Conservation (phyloP, 1,140 invertebrate genomes). For the Drosophila asahinai region DNA sequence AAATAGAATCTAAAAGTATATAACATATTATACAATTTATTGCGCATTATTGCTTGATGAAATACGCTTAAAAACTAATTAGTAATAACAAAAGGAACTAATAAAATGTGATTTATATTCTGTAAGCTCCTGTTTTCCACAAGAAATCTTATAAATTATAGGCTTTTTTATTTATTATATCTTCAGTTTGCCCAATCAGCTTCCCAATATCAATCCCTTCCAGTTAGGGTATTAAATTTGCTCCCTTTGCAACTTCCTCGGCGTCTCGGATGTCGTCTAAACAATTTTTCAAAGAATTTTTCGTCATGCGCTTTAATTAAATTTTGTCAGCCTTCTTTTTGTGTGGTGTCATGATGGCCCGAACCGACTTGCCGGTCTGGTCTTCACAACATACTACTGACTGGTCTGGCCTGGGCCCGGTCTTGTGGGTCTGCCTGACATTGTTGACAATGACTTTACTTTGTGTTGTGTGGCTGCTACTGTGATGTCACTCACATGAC, state of each 20-base stretch:
- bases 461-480: slow-evolving; percentile 46
- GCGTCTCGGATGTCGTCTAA: slow-evolving; percentile 30
- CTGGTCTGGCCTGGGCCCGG: slow-evolving; percentile 6
- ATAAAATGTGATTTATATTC: too few species aligned
- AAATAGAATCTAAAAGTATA: too few species aligned
- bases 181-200: background rate
- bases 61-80: too few species aligned
- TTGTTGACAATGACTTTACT: slow-evolving; percentile 62
- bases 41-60: too few species aligned
- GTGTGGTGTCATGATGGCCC: slow-evolving; percentile 68
- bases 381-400: slow-evolving; percentile 7
- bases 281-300: slow-evolving; percentile 65
- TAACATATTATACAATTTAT: too few species aligned
- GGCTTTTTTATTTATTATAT: background rate
- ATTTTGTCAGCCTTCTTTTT: slow-evolving; percentile 70
- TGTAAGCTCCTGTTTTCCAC: background rate
- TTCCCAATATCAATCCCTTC: slow-evolving; percentile 1
- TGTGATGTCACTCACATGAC: slow-evolving; percentile 62
- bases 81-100: too few species aligned
- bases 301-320: slow-evolving; percentile 82
- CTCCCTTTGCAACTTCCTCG: slow-evolving; percentile 12
- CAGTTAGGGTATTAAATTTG: slow-evolving; percentile 37
- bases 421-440: slow-evolving; percentile 35
- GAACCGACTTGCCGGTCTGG: slow-evolving; percentile 32
- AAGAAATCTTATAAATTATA: background rate